Base-by-base conservation (phyloP, 2,113 vertebrate species). In the Pedionomus torquatus region DNA sequence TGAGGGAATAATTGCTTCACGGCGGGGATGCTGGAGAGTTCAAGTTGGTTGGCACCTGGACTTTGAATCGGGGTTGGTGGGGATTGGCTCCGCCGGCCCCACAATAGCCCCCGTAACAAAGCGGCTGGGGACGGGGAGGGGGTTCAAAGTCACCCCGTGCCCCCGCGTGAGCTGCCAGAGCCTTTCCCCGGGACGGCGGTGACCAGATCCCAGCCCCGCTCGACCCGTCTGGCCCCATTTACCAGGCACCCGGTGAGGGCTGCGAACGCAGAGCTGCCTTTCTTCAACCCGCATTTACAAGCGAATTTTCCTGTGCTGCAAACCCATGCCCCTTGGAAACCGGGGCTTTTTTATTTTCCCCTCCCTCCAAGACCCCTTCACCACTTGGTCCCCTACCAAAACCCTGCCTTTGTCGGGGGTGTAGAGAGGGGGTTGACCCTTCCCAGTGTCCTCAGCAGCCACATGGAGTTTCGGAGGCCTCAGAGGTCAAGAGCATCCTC, bases 401-500 rank as follows among this genome's bases (percentile, higher is more conserved):
- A 21, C 4, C 10, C 66, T 83, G 63, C 93, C 88, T 96, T 94
- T 93, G 92, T 78, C 46, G 76, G 58, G 82, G 83, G 52, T 58
- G 74, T 8, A 66, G 31, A 78, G 70, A 90, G 49, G 60, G 78
- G 83, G 46, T 9, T 96, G 97, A 96, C 96, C 92, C 71, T 83
- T 88, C 25, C 71, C 93, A 83, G 82, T 43, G 92, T 95, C 92
- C 92, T 78, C 88, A 88, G 93, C 93, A 96, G 93, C 95, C 95
- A 90, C 96, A 95, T 93, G 95, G 93, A 94, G 95, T 80, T 96
- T 74, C 3, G 2, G 88, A 95, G 96, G 55, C 93, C 96, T 75
- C 83, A 43, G 88, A 96, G 96, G 95, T 93, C 95, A 94, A 92
- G 95, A 95, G 88, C 96, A 97, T 97, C 96, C 46, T 46, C 46